Conservation (phyloP, 2,888 invertebrate genomes). For the Ceriagrion tenellum region DNA sequence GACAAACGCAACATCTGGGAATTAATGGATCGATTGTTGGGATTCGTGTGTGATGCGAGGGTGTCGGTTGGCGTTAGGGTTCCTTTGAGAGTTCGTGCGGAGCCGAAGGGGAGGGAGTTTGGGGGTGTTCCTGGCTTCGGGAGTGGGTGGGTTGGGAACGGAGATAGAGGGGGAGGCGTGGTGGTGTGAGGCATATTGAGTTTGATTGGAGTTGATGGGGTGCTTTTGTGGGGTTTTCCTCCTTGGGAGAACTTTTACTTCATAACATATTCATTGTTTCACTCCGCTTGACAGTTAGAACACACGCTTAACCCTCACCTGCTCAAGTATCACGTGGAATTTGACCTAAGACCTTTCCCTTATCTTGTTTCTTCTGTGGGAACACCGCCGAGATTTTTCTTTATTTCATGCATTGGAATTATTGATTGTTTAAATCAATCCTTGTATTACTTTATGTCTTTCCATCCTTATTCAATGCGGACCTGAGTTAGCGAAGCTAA, state of each 20-base stretch:
- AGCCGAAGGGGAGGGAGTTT: neutral
- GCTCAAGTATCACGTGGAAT: neutral
- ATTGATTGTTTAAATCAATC: no score
- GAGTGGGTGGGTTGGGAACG: neutral
- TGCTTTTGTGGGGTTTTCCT: neutral
- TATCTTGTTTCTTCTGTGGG: neutral
- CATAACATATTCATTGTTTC: conserved; percentile 32
- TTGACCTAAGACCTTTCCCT: neutral
- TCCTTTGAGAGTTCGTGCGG: neutral
- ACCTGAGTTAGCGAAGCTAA: no score
- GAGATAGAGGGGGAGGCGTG: neutral
- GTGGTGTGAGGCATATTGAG: conserved; percentile 4
- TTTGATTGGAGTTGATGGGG: conserved; percentile 24
- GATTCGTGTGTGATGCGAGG: neutral
- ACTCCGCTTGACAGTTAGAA: neutral
- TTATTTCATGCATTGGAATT: no score
- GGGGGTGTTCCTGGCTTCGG: neutral
- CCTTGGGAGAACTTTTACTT: neutral
- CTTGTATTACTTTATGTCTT: no score
- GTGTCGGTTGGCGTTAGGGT: neutral
- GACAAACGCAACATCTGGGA: conserved; percentile 38
- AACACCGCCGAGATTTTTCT: no score
- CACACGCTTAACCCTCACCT: neutral
- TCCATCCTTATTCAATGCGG: no score
- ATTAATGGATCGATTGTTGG: conserved; percentile 44